Conservation (phyloP, 2,113 vertebrate species). For the Patagioenas fasciata region DNA sequence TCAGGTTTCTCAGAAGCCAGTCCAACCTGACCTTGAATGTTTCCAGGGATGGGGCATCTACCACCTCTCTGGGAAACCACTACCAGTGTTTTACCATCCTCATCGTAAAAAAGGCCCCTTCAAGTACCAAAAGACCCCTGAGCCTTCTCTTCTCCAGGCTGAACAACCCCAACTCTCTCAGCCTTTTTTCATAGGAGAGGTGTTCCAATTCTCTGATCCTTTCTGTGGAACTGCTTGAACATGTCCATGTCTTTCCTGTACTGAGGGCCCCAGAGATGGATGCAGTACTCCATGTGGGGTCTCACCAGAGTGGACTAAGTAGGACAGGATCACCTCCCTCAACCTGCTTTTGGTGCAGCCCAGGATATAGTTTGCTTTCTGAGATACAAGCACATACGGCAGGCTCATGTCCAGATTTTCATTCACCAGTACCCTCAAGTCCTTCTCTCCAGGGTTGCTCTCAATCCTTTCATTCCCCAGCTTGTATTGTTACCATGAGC, state of each 20-base stretch:
- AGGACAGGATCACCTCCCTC: too few relatives aligned
- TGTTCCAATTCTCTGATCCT: background rate
- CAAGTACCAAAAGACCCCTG: background rate
- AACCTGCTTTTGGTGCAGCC: too few relatives aligned
- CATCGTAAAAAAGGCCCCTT: background rate
- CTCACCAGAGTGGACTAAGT: background rate
- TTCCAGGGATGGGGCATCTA: background rate
- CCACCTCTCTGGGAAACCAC: background rate
- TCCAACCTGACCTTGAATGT: background rate
- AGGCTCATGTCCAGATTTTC: too few relatives aligned
- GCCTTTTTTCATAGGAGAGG: background rate
- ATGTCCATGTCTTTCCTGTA: too few relatives aligned
- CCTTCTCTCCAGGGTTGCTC: background rate
- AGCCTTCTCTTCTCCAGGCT: background rate
- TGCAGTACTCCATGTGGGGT: background rate
- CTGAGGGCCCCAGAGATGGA: too few relatives aligned
- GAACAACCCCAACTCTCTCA: background rate
- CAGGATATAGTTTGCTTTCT: too few relatives aligned
- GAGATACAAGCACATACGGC: too few relatives aligned
- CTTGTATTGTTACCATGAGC: background rate
- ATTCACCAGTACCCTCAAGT: too few relatives aligned
- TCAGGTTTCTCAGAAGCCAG: fast-evolving
- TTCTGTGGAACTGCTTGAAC: background rate
- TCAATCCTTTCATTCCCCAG: too few relatives aligned
- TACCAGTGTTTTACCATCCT: background rate